A percentile compares a stretch with the other conserved stretches of the same genome.
These are phyloP conservation scores for Sthenelais limicola DNA, from an alignment of 2,888 invertebrate species.

Conservation along the genomic window DNA sequence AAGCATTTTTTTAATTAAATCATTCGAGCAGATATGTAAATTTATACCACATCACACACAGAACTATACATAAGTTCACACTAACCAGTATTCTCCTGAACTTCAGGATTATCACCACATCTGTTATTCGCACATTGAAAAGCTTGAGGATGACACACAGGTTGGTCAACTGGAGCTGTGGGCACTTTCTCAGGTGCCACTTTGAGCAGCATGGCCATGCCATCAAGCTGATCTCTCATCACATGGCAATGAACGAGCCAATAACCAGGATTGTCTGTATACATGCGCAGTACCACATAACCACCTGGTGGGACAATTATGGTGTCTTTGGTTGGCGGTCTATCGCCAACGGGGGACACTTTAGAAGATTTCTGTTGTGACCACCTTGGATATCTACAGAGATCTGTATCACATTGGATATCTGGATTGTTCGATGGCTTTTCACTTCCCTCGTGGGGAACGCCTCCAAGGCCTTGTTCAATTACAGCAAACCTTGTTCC, in stretches of 20 bases:
- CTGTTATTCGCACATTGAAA: too few relatives aligned
- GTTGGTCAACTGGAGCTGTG: not conserved
- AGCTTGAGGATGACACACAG: too few relatives aligned
- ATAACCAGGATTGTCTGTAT: slow-evolving; percentile 62
- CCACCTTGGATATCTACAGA: not conserved
- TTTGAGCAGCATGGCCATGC: slow-evolving; percentile 5
- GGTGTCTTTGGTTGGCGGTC: slow-evolving; percentile 62
- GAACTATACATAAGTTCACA: too few relatives aligned
- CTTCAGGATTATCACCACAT: too few relatives aligned
- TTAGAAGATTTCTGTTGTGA: not conserved
- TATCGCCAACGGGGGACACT: slow-evolving; percentile 43
- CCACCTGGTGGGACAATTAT: slow-evolving; percentile 65
- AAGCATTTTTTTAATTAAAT: too few relatives aligned
- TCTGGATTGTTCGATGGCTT: not conserved
- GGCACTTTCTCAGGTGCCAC: slow-evolving; percentile 10
- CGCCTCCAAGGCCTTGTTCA: slow-evolving; percentile 58
- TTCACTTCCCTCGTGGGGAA: not conserved
- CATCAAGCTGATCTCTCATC: not conserved
- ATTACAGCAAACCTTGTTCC: slow-evolving; percentile 64
- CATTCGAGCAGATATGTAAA: too few relatives aligned
- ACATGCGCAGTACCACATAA: slow-evolving; percentile 61
- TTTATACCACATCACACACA: too few relatives aligned
- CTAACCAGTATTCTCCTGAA: too few relatives aligned
- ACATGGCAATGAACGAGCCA: slow-evolving; percentile 23
- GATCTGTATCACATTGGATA: not conserved